These are phyloP conservation scores for Hydrozoanthus tunicans DNA, from an alignment of 64 coral and sea anemone species.

Conservation along the genomic window DNA sequence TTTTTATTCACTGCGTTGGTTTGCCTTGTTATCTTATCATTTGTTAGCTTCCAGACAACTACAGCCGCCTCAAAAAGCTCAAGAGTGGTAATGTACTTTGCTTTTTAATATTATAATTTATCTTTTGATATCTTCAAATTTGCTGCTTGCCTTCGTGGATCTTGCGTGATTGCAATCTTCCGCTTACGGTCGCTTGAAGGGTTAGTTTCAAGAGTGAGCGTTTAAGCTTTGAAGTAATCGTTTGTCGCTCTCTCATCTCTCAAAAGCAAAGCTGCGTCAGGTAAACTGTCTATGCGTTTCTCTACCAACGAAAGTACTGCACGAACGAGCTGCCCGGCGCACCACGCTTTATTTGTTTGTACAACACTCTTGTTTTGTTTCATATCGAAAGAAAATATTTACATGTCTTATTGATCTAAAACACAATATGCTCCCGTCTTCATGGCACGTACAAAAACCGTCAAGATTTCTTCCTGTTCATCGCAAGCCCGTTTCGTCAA, in stretches of 20 bases:
- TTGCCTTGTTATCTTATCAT: conserved; percentile 15
- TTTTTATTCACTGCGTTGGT: conserved; percentile 5
- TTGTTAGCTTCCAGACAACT: conserved; percentile 17
- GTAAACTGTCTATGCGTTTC: not conserved
- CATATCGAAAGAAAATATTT: conserved; percentile 25
- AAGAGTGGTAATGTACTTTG: conserved; percentile 25
- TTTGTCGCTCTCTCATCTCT: not conserved
- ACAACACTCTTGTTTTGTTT: conserved; percentile 15
- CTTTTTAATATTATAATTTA: not conserved
- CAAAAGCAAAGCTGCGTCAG: not conserved
- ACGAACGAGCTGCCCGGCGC: not conserved
- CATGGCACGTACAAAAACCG: not conserved
- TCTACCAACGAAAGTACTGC: not conserved
- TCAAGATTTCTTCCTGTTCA: not conserved
- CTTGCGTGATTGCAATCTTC: not conserved
- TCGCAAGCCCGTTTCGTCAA: not conserved
- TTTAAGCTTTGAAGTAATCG: not conserved
- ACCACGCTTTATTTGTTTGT: not conserved
- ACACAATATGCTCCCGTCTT: not conserved
- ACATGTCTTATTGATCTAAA: conserved; percentile 9
- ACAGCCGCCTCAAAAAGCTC: conserved; percentile 19
- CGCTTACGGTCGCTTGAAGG: not conserved
- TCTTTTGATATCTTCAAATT: not conserved
- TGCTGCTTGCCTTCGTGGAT: not conserved
- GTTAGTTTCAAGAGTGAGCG: conserved; percentile 3